These are phyloP conservation scores for Timema podura DNA, from an alignment of 2,888 invertebrate genomes.

Conservation along the genomic window DNA sequence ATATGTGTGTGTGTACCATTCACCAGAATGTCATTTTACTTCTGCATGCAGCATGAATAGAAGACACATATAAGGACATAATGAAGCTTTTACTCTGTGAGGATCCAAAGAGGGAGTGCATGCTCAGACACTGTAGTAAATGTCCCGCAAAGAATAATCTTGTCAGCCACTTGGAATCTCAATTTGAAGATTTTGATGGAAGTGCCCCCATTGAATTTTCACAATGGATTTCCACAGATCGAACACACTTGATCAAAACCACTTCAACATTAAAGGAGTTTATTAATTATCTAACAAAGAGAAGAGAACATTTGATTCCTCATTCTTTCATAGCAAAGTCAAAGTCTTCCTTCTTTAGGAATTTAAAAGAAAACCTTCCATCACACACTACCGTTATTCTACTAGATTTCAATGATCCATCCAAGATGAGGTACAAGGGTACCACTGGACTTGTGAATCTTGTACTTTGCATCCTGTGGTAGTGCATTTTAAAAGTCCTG, in stretches of 20 bases:
- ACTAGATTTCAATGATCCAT: background rate
- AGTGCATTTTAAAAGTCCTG: background rate
- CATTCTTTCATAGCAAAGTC: background rate
- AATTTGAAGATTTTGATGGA: slow-evolving; percentile 11
- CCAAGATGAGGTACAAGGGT: background rate
- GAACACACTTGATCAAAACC: background rate
- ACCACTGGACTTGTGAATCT: background rate
- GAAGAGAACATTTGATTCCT: background rate
- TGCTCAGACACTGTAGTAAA: background rate
- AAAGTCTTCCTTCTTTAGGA: background rate
- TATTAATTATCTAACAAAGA: background rate
- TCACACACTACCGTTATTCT: background rate
- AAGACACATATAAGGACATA: background rate
- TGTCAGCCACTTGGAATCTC: background rate
- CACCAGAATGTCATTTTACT: too few relatives aligned
- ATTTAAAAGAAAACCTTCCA: background rate
- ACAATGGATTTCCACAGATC: background rate
- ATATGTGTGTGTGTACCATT: too few relatives aligned
- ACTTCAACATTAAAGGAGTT: background rate
- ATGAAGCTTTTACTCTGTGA: slow-evolving; percentile 9
- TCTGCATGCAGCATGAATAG: background rate
- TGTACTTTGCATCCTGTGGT: slow-evolving; percentile 11
- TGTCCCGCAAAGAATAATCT: background rate
- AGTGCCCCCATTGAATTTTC: background rate
- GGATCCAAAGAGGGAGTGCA: background rate